Percentiles rank a stretch among this genome's conserved stretches.
These are phyloP conservation scores for Aythya baeri DNA, from an alignment of 2,113 vertebrate species.

Conservation along the genomic window DNA sequence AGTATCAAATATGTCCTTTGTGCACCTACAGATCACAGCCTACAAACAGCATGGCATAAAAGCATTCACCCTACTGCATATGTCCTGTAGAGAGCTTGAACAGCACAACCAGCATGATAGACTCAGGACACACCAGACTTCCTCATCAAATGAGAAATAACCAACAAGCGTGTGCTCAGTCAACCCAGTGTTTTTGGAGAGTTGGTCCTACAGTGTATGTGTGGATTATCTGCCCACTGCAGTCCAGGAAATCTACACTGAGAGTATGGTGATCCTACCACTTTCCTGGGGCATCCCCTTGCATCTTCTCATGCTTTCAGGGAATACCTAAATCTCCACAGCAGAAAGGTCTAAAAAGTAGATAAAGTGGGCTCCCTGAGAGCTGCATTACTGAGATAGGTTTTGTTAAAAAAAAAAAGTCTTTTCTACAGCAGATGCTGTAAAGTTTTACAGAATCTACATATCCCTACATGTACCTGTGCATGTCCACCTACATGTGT, in stretches of 20 bases:
- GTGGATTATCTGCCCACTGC: neutral
- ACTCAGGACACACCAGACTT: neutral
- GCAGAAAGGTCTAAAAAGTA: neutral
- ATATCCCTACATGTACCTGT: neutral
- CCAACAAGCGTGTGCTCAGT: neutral
- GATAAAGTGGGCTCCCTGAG: neutral
- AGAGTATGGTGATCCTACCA: neutral
- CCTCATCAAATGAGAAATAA: neutral
- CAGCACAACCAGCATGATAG: neutral
- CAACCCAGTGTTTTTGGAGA: neutral
- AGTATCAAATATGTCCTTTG: neutral
- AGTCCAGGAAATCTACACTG: neutral
- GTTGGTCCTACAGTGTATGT: neutral
- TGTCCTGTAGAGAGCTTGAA: neutral
- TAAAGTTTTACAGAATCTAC: neutral
- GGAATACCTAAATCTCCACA: neutral
- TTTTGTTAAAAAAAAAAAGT: neutral
- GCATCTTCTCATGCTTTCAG: neutral
- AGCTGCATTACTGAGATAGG: neutral
- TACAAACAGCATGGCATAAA: neutral
- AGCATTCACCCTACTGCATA: neutral
- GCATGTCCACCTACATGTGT: neutral
- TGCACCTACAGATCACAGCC: neutral
- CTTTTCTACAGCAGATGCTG: neutral
- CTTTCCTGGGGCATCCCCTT: neutral